phyloP scores from a whole-genome alignment of 1,140 invertebrate genomes.

The Drosophila insularis region DNA sequence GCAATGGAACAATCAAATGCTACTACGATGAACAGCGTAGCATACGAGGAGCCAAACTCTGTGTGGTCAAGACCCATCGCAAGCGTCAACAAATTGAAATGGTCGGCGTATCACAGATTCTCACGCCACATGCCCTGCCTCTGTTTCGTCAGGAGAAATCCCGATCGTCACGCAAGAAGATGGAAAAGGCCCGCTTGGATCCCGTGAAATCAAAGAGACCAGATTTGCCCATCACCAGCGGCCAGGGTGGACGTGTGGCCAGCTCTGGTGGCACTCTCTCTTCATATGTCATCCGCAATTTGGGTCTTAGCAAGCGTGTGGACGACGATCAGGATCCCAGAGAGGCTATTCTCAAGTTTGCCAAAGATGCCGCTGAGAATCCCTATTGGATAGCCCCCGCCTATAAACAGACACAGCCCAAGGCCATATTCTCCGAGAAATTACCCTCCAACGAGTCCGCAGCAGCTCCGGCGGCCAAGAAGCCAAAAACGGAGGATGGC shows the following conservation, averaged over 20 bases:
- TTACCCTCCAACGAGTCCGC: slow-evolving; percentile 37
- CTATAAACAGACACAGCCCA: slow-evolving; percentile 93
- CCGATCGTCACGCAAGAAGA: slow-evolving; percentile 93
- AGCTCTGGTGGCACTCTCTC: slow-evolving; percentile 97
- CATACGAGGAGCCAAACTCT: slow-evolving; percentile 95
- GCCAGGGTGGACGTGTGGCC: slow-evolving; percentile 95
- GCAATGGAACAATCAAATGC: slow-evolving; percentile 94
- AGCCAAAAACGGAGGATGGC: slow-evolving; percentile 48
- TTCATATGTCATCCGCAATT: slow-evolving; percentile 97
- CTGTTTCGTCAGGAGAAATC: slow-evolving; percentile 96
- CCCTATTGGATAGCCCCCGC: slow-evolving; percentile 98
- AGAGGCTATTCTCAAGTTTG: slow-evolving; percentile 97
- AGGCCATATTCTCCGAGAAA: slow-evolving; percentile 86
- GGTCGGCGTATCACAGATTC: slow-evolving; percentile 95
- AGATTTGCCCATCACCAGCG: slow-evolving; percentile 97
- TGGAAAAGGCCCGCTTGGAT: slow-evolving; percentile 96
- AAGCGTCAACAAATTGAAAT: slow-evolving; percentile 93
- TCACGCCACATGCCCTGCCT: slow-evolving; percentile 97
- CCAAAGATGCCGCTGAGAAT: slow-evolving; percentile 98
- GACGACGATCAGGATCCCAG: slow-evolving; percentile 98
- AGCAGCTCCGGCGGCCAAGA: slow-evolving; percentile 47
- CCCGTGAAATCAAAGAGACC: slow-evolving; percentile 95
- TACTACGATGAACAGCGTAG: slow-evolving; percentile 95
- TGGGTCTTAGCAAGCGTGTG: slow-evolving; percentile 96
- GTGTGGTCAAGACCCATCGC: slow-evolving; percentile 91